phyloP scores from a whole-genome alignment of 1,140 invertebrate species.

The Dendrolimus punctatus region DNA sequence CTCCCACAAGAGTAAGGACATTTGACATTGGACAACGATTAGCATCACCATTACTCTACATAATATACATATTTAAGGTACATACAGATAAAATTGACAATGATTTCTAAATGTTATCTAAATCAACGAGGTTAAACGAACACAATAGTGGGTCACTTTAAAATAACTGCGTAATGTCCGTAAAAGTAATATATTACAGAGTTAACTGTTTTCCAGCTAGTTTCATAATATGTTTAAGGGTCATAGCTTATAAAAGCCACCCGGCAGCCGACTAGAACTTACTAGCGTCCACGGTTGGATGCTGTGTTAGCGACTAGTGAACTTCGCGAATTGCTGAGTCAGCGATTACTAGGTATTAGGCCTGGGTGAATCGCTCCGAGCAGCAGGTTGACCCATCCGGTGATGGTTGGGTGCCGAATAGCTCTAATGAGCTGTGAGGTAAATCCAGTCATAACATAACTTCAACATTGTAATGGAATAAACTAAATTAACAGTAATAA shows the following conservation, averaged over 20 bases:
- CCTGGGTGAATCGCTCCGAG: no score
- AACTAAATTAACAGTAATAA: slow-evolving; percentile 51
- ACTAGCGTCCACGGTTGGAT: no score
- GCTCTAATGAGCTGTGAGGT: slow-evolving; percentile 2
- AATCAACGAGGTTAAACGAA: slow-evolving; percentile 19
- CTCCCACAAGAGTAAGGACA: slow-evolving; percentile 5
- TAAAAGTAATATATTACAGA: not conserved
- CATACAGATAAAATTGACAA: slow-evolving; percentile 51
- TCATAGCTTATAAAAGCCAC: no score
- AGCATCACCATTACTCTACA: slow-evolving; percentile 27
- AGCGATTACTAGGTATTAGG: no score
- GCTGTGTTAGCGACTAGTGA: no score
- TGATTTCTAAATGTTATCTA: slow-evolving; percentile 55
- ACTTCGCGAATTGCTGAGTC: no score
- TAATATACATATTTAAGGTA: slow-evolving; percentile 28
- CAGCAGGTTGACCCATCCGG: no score
- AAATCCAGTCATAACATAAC: slow-evolving; percentile 1
- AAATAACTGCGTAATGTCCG: slow-evolving; percentile 1
- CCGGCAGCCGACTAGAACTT: no score
- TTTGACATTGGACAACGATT: slow-evolving; percentile 27
- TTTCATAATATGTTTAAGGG: no score
- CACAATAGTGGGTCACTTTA: slow-evolving; percentile 9
- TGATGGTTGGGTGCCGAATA: no score
- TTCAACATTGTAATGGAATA: slow-evolving; percentile 25
- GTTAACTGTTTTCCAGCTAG: no score